Base-by-base conservation (phyloP, 2,797 vertebrate species). In the Xiphorhynchus erythropygius region DNA sequence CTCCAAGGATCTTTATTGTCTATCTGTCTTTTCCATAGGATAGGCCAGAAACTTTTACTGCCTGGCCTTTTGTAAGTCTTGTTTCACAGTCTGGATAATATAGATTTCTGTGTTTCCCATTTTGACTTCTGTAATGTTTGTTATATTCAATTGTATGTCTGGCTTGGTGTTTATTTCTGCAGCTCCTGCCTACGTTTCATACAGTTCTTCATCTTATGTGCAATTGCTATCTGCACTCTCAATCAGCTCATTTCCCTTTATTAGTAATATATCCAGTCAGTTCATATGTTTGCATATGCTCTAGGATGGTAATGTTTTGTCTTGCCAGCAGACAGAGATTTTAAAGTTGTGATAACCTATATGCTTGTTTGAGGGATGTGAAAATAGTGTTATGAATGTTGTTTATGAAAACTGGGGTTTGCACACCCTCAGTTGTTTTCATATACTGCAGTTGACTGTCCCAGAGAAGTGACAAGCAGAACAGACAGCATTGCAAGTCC, bases 371-470 rank as follows among this genome's bases (percentile, higher is more conserved):
- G 90, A 93, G 70, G 70, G 77, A 94, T 91, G 77, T 88, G 94
- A 96, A 95, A 95, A 92, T 83, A 86, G 69, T 56, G 78, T 92
- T 95, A 90, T 94, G 92, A 96, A 90, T 94, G 67, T 90, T 92
- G 83, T 56, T 93, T 93, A 76, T 52, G 77, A 91, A 94, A 91
- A 93, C 33, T 30, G 67, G 69, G 55, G 11, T 90, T 91, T 94
- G 52, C 56, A 88, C 46, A 52, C 52, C 73, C 85, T 90, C 56
- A 11, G 44, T 84, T 79, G 63, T 69, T 73, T 93, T 73, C 76
- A 56, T 9, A 1, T 69, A 27, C 63, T 67, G 16, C 39, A 63
- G 42, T 10, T 67, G 74, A 52, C 49, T 47, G 69, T 55, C 80
- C 70, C 85, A 84, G 52, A 68, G 62, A 69, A 86, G 59, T 19